A percentile compares a stretch with the other conserved stretches of the same genome.
Conservation (phyloP, 1,140 invertebrate genomes). For the Eciton burchellii region DNA sequence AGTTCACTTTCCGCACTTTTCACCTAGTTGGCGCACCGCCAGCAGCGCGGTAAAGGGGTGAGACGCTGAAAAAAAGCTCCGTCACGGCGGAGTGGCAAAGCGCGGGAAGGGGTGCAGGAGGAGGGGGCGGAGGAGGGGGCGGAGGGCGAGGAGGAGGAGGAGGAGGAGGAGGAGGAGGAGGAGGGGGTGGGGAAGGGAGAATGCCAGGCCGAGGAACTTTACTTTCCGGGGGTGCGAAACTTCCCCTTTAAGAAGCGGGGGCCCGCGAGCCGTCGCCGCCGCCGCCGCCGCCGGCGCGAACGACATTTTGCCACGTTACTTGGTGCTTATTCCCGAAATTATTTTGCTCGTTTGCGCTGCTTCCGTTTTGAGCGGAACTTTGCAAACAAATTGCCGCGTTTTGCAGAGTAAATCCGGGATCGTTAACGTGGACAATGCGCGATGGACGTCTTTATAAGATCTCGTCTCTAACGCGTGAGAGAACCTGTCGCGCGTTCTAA, state of each 20-base stretch:
- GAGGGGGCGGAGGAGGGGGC: no score
- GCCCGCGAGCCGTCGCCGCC: slow-evolving; percentile 42
- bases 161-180: no score
- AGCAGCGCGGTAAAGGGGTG: slow-evolving; percentile 67
- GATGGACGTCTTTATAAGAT: neutral
- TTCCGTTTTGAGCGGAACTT: slow-evolving; percentile 39
- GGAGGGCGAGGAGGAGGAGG: no score
- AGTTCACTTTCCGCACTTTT: slow-evolving; percentile 85
- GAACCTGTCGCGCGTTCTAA: neutral
- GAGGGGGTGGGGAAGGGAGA: slow-evolving; percentile 62
- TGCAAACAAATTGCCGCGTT: slow-evolving; percentile 44
- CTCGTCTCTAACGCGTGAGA: neutral
- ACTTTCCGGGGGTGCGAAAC: slow-evolving; percentile 79
- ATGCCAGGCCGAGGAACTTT: slow-evolving; percentile 76
- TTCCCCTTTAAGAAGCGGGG: slow-evolving; percentile 84
- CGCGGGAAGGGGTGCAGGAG: slow-evolving; percentile 56
- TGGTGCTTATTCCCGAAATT: slow-evolving; percentile 47
- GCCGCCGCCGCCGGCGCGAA: slow-evolving; percentile 48
- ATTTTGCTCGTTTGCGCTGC: slow-evolving; percentile 37
- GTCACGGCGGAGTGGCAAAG: slow-evolving; percentile 23
- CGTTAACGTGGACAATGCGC: slow-evolving; percentile 22
- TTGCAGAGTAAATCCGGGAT: slow-evolving; percentile 24
- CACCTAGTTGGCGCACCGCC: slow-evolving; percentile 85
- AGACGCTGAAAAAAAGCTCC: slow-evolving; percentile 56
- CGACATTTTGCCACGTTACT: slow-evolving; percentile 75